Evolutionary conservation across 2,113 vertebrate genomes (phyloP).

Genomic region (Gambusia affinis): DNA sequence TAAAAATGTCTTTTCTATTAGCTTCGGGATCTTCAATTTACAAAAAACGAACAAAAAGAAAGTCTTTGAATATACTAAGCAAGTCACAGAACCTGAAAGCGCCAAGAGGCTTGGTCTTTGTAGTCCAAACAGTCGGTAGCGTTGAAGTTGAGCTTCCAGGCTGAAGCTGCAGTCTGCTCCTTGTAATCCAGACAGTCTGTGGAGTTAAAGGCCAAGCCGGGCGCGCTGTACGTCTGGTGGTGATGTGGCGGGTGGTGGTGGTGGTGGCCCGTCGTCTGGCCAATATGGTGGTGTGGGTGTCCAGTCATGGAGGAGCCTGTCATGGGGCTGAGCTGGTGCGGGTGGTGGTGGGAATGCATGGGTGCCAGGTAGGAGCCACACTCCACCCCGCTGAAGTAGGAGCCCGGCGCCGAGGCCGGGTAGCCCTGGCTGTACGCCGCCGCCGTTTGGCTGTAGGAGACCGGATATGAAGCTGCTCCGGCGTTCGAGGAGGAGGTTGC

Average conservation of each 20-base stretch:
- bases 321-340: slow-evolving; percentile 95
- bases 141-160: slow-evolving; percentile 99
- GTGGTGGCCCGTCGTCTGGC: slow-evolving; percentile 87
- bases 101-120: slow-evolving; percentile 97
- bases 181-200: slow-evolving; percentile 98
- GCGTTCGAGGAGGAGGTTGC: slow-evolving; percentile 54
- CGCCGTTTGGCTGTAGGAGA: slow-evolving; percentile 89
- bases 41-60: background rate
- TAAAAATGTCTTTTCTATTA: slow-evolving; percentile 50
- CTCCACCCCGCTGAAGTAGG: slow-evolving; percentile 94
- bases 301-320: slow-evolving; percentile 86
- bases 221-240: slow-evolving; percentile 86
- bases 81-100: slow-evolving; percentile 96
- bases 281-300: slow-evolving; percentile 87
- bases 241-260: slow-evolving; percentile 89
- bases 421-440: slow-evolving; percentile 91
- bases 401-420: slow-evolving; percentile 81
- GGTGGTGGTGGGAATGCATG: slow-evolving; percentile 92
- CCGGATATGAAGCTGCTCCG: slow-evolving; percentile 84
- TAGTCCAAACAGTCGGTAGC: slow-evolving; percentile 97
- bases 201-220: slow-evolving; percentile 89
- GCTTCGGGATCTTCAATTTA: slow-evolving; percentile 41
- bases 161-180: slow-evolving; percentile 84
- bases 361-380: slow-evolving; percentile 93
- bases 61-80: slow-evolving; percentile 31